Evolutionary conservation across 2,888 invertebrate genomes (phyloP).

Genomic region (Tipula lateralis): DNA sequence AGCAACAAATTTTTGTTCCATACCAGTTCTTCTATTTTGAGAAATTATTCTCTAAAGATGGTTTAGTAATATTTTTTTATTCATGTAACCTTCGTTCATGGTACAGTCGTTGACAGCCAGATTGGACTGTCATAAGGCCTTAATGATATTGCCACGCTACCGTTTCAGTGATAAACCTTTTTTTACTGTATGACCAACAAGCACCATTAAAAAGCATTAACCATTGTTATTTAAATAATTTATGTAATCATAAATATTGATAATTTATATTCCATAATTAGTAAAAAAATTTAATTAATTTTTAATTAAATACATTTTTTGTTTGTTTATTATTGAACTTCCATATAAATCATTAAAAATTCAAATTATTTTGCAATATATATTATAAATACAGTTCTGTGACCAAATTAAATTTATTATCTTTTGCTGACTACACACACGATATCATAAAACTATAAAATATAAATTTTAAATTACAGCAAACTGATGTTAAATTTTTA

Average conservation of each 20-base stretch:
- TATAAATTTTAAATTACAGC: neutral
- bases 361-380: neutral
- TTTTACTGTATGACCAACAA: no score
- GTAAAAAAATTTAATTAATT: slow-evolving; percentile 15
- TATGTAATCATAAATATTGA: neutral
- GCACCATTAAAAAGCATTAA: neutral
- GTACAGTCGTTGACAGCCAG: no score
- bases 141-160: no score
- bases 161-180: no score
- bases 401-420: neutral
- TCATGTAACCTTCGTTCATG: no score
- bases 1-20: no score
- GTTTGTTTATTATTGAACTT: neutral
- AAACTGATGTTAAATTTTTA: neutral
- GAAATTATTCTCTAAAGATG: no score
- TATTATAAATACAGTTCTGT: neutral
- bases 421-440: neutral
- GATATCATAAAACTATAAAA: neutral
- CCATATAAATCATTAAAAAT: neutral
- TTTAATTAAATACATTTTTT: neutral
- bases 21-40: no score
- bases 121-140: no score
- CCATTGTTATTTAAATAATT: neutral
- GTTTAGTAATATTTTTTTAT: no score
- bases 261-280: slow-evolving; percentile 11